A percentile compares a stretch with the other conserved stretches of the same genome.
Evolutionary conservation across 23 tunicate species (phyloP).

Genomic region (Trididemnum miniatum): DNA sequence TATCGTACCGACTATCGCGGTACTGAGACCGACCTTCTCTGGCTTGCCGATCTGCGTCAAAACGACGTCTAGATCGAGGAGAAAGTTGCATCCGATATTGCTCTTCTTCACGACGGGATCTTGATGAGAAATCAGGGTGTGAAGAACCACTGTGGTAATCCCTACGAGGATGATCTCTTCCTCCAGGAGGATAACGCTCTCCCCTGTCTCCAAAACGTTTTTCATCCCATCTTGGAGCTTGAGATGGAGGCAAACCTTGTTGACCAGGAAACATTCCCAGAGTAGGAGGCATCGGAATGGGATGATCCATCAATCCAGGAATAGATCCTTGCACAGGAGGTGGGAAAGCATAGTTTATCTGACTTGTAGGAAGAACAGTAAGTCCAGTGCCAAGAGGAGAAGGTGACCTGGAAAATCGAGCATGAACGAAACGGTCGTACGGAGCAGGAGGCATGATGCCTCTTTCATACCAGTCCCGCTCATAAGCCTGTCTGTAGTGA

Average conservation of each 20-base stretch:
- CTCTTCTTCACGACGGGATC: neutral
- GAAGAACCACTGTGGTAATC: neutral
- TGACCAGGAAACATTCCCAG: neutral
- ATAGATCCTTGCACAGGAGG: slow-evolving; percentile 31
- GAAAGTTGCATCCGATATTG: slow-evolving; percentile 24
- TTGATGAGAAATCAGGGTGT: neutral
- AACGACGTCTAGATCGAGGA: slow-evolving; percentile 25
- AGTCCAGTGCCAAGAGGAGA: slow-evolving; percentile 58
- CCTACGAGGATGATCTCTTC: neutral
- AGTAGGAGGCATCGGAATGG: neutral
- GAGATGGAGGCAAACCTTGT: neutral
- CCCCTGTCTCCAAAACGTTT: neutral
- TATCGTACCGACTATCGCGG: neutral
- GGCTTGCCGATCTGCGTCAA: neutral
- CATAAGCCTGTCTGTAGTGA: slow-evolving; percentile 76
- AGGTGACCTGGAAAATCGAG: slow-evolving; percentile 44
- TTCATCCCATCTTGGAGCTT: neutral
- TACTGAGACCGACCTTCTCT: slow-evolving; percentile 1
- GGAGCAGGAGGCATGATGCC: slow-evolving; percentile 85
- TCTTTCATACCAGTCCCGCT: slow-evolving; percentile 78
- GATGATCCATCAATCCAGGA: neutral
- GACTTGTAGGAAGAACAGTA: slow-evolving; percentile 14
- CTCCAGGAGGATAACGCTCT: neutral
- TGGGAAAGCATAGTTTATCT: slow-evolving; percentile 8
- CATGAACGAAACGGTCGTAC: slow-evolving; percentile 68